These are phyloP conservation scores for Clivina fossor DNA, from an alignment of 2,888 invertebrate species.

Conservation along the genomic window DNA sequence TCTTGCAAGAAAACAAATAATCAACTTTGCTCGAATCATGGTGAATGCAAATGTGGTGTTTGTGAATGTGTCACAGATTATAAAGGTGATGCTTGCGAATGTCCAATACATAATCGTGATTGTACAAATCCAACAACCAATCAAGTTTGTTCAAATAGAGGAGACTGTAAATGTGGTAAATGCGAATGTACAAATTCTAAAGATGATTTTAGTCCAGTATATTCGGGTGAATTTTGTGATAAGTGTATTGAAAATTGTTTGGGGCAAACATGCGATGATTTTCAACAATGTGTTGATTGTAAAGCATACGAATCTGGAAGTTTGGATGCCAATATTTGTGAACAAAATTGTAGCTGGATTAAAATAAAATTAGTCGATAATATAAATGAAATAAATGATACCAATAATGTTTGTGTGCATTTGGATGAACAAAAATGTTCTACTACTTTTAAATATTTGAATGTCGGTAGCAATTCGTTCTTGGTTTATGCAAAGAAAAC, in stretches of 20 bases:
- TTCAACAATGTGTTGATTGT: conserved; percentile 72
- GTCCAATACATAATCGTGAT: conserved; percentile 56
- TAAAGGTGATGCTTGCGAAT: conserved; percentile 64
- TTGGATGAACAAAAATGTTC: conserved; percentile 6
- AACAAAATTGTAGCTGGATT: conserved; percentile 45
- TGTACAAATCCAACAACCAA: conserved; percentile 51
- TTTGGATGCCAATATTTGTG: conserved; percentile 45
- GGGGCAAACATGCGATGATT: conserved; percentile 64
- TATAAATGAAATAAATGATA: conserved; percentile 1
- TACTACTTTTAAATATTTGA: conserved; percentile 3
- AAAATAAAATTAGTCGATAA: conserved; percentile 45
- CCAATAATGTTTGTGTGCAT: neutral
- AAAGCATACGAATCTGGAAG: conserved; percentile 54
- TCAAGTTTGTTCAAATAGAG: conserved; percentile 56
- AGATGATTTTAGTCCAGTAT: conserved; percentile 46
- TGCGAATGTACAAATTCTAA: conserved; percentile 50
- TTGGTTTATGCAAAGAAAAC: neutral
- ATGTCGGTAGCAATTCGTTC: no score
- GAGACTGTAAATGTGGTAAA: conserved; percentile 65
- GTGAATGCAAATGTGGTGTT: conserved; percentile 64
- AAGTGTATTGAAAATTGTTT: conserved; percentile 67
- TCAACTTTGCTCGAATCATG: conserved; percentile 56
- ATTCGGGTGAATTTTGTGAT: conserved; percentile 62
- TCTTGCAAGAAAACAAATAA: conserved; percentile 60
- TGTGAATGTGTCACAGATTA: conserved; percentile 63